A percentile compares a stretch with the other conserved stretches of the same genome.
Evolutionary conservation across 1,140 invertebrate genomes (phyloP).

Genomic region (Lysiphlebus fabarum): DNA sequence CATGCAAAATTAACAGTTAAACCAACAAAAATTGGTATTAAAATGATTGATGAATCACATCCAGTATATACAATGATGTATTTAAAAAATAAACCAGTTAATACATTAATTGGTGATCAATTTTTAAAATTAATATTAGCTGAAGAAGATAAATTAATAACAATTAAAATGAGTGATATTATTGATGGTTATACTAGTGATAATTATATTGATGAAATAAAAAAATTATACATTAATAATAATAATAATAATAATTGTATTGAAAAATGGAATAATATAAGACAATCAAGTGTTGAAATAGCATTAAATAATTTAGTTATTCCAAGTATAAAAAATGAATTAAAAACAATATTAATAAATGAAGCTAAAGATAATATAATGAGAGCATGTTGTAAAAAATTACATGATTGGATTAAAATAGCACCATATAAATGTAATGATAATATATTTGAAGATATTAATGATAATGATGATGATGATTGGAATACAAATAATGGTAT

Average conservation of each 20-base stretch:
- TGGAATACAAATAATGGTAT: slow-evolving; percentile 85
- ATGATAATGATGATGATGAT: slow-evolving; percentile 87
- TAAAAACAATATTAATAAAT: slow-evolving; percentile 72
- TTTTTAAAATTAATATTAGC: slow-evolving; percentile 82
- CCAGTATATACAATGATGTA: slow-evolving; percentile 88
- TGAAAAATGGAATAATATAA: slow-evolving; percentile 91
- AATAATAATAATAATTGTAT: slow-evolving; percentile 90
- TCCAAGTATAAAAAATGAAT: slow-evolving; percentile 85
- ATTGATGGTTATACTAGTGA: slow-evolving; percentile 73
- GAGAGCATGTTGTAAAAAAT: slow-evolving; percentile 75
- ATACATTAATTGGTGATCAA: slow-evolving; percentile 84
- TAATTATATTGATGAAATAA: slow-evolving; percentile 86
- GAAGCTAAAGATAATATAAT: slow-evolving; percentile 90
- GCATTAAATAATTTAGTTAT: slow-evolving; percentile 86
- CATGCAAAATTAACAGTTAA: slow-evolving; percentile 76
- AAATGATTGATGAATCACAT: slow-evolving; percentile 93
- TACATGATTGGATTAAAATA: slow-evolving; percentile 87
- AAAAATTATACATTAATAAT: slow-evolving; percentile 77
- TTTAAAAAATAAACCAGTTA: slow-evolving; percentile 90
- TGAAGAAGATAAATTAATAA: slow-evolving; percentile 82
- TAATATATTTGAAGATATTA: slow-evolving; percentile 67
- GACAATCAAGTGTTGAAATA: slow-evolving; percentile 82
- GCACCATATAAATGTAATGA: slow-evolving; percentile 80
- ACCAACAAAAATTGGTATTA: slow-evolving; percentile 88
- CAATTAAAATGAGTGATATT: slow-evolving; percentile 68